Evolutionary conservation across 2,797 vertebrate genomes (phyloP).

Genomic region (Siniperca undulata): DNA sequence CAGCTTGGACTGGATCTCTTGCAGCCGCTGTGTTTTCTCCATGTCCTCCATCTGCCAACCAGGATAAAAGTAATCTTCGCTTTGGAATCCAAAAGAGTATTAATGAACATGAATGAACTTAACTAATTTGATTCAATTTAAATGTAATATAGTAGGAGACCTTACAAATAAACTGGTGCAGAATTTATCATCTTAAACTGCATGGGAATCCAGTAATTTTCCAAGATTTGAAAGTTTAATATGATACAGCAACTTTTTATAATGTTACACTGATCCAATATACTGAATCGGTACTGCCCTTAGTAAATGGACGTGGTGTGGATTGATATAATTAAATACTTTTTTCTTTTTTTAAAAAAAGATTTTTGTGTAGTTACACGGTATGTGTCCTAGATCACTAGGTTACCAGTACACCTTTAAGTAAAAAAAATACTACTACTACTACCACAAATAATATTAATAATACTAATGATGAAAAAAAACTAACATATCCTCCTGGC

Average conservation of each 20-base stretch:
- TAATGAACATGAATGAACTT: not conserved
- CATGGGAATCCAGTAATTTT: not conserved
- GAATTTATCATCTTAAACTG: not conserved
- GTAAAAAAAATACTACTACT: too few relatives aligned
- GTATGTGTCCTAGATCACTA: too few relatives aligned
- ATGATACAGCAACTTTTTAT: not conserved
- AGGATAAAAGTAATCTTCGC: not conserved
- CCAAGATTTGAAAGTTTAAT: not conserved
- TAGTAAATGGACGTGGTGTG: too few relatives aligned
- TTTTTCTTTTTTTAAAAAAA: too few relatives aligned
- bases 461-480: too few relatives aligned
- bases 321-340: too few relatives aligned
- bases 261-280: too few relatives aligned
- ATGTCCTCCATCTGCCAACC: conserved; percentile 85
- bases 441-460: too few relatives aligned
- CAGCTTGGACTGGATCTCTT: conserved; percentile 89
- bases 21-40: conserved; percentile 89
- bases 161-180: not conserved
- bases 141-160: not conserved
- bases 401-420: too few relatives aligned
- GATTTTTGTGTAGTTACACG: too few relatives aligned
- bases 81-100: not conserved
- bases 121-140: not conserved
- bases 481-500: too few relatives aligned
- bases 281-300: too few relatives aligned